Percentiles rank a stretch among this genome's conserved stretches.
These are phyloP conservation scores for Aromia moschata DNA, from an alignment of 2,888 invertebrate species.

Conservation along the genomic window DNA sequence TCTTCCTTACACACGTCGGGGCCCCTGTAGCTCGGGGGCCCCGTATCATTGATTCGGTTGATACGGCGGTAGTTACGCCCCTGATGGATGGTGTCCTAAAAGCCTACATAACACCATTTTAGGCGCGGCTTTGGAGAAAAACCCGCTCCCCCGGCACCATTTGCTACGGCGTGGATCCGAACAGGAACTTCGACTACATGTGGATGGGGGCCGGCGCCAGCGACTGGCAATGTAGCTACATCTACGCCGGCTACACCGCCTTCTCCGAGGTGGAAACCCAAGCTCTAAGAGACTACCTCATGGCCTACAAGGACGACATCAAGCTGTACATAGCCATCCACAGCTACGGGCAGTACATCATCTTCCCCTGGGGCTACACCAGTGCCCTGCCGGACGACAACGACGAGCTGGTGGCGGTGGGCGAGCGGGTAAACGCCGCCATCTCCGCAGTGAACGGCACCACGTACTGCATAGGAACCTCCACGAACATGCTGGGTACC, in stretches of 20 bases:
- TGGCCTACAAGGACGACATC: constrained; percentile 63
- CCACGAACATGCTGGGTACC: constrained; percentile 63
- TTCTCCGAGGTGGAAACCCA: constrained; percentile 69
- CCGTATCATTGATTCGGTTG: too few relatives aligned
- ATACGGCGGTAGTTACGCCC: too few relatives aligned
- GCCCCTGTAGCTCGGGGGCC: too few relatives aligned
- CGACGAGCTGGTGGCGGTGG: constrained; percentile 62
- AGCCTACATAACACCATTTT: too few relatives aligned
- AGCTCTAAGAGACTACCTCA: constrained; percentile 68
- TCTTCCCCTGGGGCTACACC: constrained; percentile 75
- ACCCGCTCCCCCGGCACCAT: constrained; percentile 36
- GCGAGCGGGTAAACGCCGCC: constrained; percentile 61
- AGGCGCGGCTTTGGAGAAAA: constrained; percentile 52
- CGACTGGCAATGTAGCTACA: constrained; percentile 59
- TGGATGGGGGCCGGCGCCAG: constrained; percentile 69
- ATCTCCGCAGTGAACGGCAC: constrained; percentile 59
- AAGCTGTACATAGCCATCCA: constrained; percentile 78
- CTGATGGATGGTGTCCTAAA: too few relatives aligned
- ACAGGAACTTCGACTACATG: constrained; percentile 68
- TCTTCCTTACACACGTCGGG: too few relatives aligned
- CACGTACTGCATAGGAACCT: constrained; percentile 65
- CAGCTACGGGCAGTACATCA: constrained; percentile 74
- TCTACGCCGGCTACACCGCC: constrained; percentile 61
- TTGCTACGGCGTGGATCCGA: constrained; percentile 45
- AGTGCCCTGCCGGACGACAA: constrained; percentile 65